These are phyloP conservation scores for Chaetoderma sp. DNA, from an alignment of 2,888 invertebrate species.

Conservation along the genomic window DNA sequence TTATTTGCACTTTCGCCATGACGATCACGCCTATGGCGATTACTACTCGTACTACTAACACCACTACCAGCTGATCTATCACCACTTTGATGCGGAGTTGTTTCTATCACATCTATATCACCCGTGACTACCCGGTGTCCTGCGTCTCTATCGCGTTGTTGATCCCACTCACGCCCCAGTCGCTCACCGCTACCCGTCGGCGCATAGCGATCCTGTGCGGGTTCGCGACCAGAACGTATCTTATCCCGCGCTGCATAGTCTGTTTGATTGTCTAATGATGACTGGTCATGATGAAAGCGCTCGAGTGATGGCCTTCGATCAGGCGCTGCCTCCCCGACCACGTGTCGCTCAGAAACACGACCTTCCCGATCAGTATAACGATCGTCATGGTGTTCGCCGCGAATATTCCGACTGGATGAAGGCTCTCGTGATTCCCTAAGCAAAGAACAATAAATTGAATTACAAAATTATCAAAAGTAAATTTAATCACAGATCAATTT, in stretches of 20 bases:
- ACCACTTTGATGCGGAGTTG: too few species aligned
- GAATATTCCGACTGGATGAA: neutral
- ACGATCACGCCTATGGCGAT: too few species aligned
- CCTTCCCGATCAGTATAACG: neutral
- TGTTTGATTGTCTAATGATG: conserved; percentile 8
- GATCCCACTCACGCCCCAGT: conserved; percentile 21
- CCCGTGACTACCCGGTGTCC: conserved; percentile 37
- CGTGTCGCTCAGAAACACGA: conserved; percentile 7
- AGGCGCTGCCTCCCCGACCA: neutral
- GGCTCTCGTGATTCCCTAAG: conserved; percentile 18
- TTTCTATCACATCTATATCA: too few species aligned
- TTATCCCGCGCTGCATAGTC: conserved; percentile 11
- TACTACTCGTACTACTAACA: too few species aligned
- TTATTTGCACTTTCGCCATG: too few species aligned
- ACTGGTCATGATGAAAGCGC: conserved; percentile 10
- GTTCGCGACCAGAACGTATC: conserved; percentile 21
- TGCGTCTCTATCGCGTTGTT: conserved; percentile 38
- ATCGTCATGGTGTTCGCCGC: neutral
- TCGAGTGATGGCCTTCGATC: conserved; percentile 13
- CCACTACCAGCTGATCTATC: too few species aligned
- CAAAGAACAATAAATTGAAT: neutral
- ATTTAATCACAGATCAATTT: neutral
- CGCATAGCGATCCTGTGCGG: conserved; percentile 16
- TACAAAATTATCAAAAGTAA: neutral
- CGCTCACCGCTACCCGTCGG: neutral